Base-by-base conservation (phyloP, 1,140 invertebrate species). In the Papilio machaon region DNA sequence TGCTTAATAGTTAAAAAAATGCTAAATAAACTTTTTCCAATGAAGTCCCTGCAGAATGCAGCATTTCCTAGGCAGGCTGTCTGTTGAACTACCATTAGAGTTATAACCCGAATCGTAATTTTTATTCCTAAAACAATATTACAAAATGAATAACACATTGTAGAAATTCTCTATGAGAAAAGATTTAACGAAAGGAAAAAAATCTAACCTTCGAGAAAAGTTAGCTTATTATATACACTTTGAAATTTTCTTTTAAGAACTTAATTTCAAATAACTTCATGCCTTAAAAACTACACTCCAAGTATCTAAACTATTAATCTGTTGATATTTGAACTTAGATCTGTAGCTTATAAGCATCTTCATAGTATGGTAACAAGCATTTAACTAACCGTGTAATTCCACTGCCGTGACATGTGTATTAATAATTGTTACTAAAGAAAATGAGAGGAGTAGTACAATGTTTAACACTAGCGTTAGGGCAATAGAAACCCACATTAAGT, bases 161-260 rank as follows among this genome's bases (percentile, higher is more conserved):
- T 64, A 64, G 23, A 10, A 64, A 30, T 13, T 35, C 60, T 2
- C 23, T 30, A 64, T 8, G 5, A 58, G 13, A 49, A 49, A 30
- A 49, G 13, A 49, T 49, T 49, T 43, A 43, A 43, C 38, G 4
- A 6, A 43, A 43, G 7, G 38, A 1, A 43, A 43, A 7, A 43
- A 43, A 43, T 43, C 38, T 43, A 43, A 43, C 4, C 1, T 43
- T 43, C 38, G 23, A 30, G 23, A 30, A 30, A 30, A 30, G 23
- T 30, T 30, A 30, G 23, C 23, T 30, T 2, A 30, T 30, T 30
- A 2, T 1, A 30, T 30, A 30, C 23, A 30, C 23, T n/a, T n/a
- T 95, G 79, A 96, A 96, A 86, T 89, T 90, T 73, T 96, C 96
- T 83, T 30, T 30, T 30, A 30, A 30, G 0, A 30, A 30, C 23